Base-by-base conservation (phyloP, 1,140 invertebrate species). In the Laupala kohalensis region DNA sequence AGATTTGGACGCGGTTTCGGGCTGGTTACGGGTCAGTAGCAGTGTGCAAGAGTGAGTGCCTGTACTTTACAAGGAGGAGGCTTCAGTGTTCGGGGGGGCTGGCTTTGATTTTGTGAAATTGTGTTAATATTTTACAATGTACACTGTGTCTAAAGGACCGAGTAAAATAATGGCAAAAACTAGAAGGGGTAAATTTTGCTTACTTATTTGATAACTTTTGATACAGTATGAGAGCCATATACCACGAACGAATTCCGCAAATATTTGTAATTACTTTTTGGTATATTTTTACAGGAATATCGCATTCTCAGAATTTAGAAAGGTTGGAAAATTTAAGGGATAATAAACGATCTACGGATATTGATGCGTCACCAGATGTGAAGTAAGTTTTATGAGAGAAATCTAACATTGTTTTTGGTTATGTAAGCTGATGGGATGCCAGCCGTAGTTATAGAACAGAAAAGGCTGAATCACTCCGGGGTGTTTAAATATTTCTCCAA, bases 91-190 rank as follows among this genome's bases (percentile, higher is more conserved):
- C n/a, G 37, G 37, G 37, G 37, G 9, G 19, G 37, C 19, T 9
- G 37, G 37, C 9, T 53, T 53, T 9, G 37, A 19, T 53, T 53
- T 9, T 53, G 37, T 53, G 37, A 53, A 53, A 53, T 53, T 53
- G 37, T 53, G 37, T 19, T 53, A 19, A 9, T 53, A 53, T 53
- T 53, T 13, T 19, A 73, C 82, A 76, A 92, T 93, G 91, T 93
- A 93, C 84, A 92, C 91, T 76, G 88, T 93, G 75, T 89, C 89
- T 71, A 92, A 92, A 84, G 90, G 90, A 71, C 90, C 90, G 69
- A 92, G 89, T 81, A 92, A 93, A 83, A 90, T 92, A 77, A 90
- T 92, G 74, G 90, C 90, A 68, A 93, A 93, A 86, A 90, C 91
- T 75, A 84, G 91, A 78, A 84, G 90, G 86, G 91, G 91, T 92